These are phyloP conservation scores for Thaumatotibia leucotreta DNA, from an alignment of 1,140 invertebrate genomes.

Conservation along the genomic window DNA sequence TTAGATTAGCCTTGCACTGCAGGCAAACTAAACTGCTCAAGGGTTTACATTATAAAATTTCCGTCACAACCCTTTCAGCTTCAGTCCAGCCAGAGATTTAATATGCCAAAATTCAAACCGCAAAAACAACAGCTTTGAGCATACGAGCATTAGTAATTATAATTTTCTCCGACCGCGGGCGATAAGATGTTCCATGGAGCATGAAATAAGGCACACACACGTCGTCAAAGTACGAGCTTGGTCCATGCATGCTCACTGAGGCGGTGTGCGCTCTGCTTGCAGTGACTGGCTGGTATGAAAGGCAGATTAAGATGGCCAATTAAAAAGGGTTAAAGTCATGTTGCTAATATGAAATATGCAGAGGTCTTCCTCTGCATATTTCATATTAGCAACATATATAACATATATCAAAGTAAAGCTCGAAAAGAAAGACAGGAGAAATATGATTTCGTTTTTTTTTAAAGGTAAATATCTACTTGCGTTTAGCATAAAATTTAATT, in stretches of 20 bases:
- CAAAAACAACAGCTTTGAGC: conserved; percentile 58
- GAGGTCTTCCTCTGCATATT: too few species aligned
- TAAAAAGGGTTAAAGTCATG: not conserved
- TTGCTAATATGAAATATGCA: not conserved
- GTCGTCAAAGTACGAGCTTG: conserved; percentile 23
- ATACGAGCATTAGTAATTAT: conserved; percentile 66
- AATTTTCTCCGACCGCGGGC: conserved; percentile 58
- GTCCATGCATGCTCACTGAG: conserved; percentile 60
- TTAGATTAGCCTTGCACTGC: not conserved
- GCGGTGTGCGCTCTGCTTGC: conserved; percentile 44
- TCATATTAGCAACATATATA: too few species aligned
- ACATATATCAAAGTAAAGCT: too few species aligned
- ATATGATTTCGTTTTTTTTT: too few species aligned
- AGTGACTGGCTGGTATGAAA: conserved; percentile 17
- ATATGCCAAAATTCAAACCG: conserved; percentile 31
- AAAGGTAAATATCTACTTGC: too few species aligned
- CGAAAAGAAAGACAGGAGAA: too few species aligned
- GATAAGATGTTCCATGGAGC: conserved; percentile 66
- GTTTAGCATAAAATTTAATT: too few species aligned
- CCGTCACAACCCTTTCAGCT: conserved; percentile 11
- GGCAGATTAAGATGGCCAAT: conserved; percentile 5
- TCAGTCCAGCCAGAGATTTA: conserved; percentile 17
- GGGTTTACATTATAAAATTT: conserved; percentile 3
- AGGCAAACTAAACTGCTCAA: not conserved
- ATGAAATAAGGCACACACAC: conserved; percentile 65